These are phyloP conservation scores for Corydoras sp. DNA, from an alignment of 2,113 vertebrate species.

Conservation along the genomic window DNA sequence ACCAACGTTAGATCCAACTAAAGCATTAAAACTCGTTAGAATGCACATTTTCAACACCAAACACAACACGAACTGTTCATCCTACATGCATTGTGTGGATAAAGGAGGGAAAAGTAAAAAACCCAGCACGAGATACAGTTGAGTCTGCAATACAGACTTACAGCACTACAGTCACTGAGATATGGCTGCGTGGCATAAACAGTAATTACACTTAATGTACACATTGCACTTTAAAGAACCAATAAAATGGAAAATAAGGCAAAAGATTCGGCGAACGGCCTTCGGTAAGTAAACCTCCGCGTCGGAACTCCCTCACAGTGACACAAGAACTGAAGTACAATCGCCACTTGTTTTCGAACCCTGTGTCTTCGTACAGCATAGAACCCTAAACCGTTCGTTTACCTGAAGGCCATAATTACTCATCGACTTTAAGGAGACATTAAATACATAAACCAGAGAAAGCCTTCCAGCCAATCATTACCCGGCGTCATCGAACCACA, in stretches of 20 bases:
- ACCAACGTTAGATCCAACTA: constrained; percentile 13
- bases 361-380: constrained; percentile 14
- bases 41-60: constrained; percentile 17
- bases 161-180: constrained; percentile 15
- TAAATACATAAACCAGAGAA: too few species aligned
- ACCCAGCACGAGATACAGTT: neutral
- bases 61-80: constrained; percentile 9
- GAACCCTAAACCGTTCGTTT: neutral
- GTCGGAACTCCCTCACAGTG: constrained; percentile 13
- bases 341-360: neutral
- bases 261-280: constrained; percentile 33
- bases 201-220: too few species aligned
- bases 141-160: neutral
- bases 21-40: constrained; percentile 18
- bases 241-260: constrained; percentile 27
- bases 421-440: too few species aligned
- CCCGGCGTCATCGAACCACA: too few species aligned
- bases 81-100: constrained; percentile 11
- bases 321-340: neutral
- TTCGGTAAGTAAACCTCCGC: constrained; percentile 40
- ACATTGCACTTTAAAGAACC: constrained; percentile 6
- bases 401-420: too few species aligned
- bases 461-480: too few species aligned
- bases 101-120: too few species aligned
- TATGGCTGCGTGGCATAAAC: neutral